These are phyloP conservation scores for Stichodactyla helianthus DNA, from an alignment of 64 coral and sea anemone genomes.

Conservation along the genomic window DNA sequence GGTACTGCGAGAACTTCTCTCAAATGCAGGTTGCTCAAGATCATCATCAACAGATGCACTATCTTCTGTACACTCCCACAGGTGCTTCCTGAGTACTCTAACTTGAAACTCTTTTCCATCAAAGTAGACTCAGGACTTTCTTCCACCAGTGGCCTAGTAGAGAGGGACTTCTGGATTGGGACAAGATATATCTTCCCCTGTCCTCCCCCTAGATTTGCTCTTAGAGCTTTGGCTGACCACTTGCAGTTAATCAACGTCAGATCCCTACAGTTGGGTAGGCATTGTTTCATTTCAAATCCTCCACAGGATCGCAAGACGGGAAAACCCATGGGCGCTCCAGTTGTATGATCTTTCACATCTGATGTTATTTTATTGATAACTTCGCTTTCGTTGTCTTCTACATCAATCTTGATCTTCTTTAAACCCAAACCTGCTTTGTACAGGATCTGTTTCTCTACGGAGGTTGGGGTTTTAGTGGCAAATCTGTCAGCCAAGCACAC, in stretches of 20 bases:
- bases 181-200: constrained; percentile 43
- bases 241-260: constrained; percentile 22
- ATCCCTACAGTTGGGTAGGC: constrained; percentile 34
- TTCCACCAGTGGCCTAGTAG: background rate
- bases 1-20: background rate
- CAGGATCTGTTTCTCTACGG: constrained; percentile 31
- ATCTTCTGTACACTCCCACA: background rate
- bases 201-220: background rate
- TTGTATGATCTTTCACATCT: constrained; percentile 10
- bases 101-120: constrained; percentile 11
- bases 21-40: background rate
- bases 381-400: constrained; percentile 45
- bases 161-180: constrained; percentile 31
- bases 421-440: constrained; percentile 51
- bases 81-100: background rate
- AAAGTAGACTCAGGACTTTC: background rate
- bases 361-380: constrained; percentile 57
- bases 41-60: background rate
- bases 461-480: constrained; percentile 34
- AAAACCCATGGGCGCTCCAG: constrained; percentile 30
- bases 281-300: constrained; percentile 61
- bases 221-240: constrained; percentile 33
- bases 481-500: constrained; percentile 43
- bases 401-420: constrained; percentile 53
- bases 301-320: constrained; percentile 27